These are phyloP conservation scores for Nothoprocta perdicaria DNA, from an alignment of 2,113 vertebrate genomes.

Conservation along the genomic window DNA sequence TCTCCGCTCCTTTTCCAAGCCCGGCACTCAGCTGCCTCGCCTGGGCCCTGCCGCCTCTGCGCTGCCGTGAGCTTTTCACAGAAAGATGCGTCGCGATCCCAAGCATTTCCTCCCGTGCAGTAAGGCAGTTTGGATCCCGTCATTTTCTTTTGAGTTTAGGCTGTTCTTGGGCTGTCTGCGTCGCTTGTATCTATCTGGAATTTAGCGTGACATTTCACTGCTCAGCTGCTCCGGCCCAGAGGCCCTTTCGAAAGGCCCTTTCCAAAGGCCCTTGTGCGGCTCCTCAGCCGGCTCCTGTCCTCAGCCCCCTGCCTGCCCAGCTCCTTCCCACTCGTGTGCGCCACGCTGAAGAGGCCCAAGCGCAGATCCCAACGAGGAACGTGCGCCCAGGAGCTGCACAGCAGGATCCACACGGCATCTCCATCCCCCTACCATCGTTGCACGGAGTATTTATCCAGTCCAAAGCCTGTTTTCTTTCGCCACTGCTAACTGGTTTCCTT, in stretches of 20 bases:
- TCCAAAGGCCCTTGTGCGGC: neutral
- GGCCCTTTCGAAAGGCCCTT: neutral
- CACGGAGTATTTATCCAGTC: neutral
- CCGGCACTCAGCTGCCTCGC: neutral
- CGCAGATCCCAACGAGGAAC: neutral
- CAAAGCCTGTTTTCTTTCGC: neutral
- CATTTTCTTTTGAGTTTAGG: neutral
- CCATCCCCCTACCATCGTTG: neutral
- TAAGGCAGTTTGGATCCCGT: neutral
- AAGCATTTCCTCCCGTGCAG: neutral
- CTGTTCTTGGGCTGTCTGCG: neutral
- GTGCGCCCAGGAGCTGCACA: fast-evolving
- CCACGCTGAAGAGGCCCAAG: neutral
- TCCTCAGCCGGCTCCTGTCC: neutral
- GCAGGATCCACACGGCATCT: neutral
- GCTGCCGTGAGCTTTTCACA: neutral
- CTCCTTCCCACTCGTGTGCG: neutral
- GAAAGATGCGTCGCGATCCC: neutral
- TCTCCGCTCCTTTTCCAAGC: neutral
- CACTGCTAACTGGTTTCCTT: neutral
- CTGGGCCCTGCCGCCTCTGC: neutral
- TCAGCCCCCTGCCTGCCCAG: neutral
- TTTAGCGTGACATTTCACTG: neutral
- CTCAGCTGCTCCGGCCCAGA: neutral
- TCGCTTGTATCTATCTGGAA: neutral